Conservation (phyloP, 1,140 invertebrate genomes). For the Druon quercuslanigerum region DNA sequence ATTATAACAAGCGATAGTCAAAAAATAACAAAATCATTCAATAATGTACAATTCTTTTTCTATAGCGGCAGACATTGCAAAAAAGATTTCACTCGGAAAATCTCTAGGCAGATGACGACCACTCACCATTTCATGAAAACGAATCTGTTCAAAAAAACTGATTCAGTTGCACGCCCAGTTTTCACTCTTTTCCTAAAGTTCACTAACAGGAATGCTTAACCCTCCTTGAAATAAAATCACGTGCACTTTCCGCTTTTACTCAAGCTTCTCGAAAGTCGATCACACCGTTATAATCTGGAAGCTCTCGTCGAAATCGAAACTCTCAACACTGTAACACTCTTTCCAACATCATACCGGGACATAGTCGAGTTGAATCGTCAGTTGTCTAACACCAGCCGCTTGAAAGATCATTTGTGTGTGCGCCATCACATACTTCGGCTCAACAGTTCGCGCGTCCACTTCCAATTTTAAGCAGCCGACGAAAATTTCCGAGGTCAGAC, state of each 20-base stretch:
- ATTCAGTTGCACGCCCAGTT: too few relatives aligned
- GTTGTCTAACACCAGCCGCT: conserved; percentile 89
- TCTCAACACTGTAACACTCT: conserved; percentile 43
- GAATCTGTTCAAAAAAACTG: too few relatives aligned
- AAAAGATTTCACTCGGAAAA: too few relatives aligned
- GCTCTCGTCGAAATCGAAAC: conserved; percentile 52
- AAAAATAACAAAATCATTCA: too few relatives aligned
- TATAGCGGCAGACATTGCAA: too few relatives aligned
- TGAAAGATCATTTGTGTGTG: conserved; percentile 97
- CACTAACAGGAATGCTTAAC: background rate
- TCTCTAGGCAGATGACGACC: too few relatives aligned
- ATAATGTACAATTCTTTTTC: too few relatives aligned
- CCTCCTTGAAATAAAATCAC: background rate
- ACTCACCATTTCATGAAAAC: too few relatives aligned
- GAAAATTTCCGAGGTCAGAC: conserved; percentile 93
- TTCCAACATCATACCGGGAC: conserved; percentile 82
- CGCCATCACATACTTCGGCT: conserved; percentile 92
- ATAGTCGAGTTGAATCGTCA: conserved; percentile 95
- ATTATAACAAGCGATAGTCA: too few relatives aligned
- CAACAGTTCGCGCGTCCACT: conserved; percentile 88
- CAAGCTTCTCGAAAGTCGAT: background rate
- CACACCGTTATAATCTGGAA: conserved; percentile 44
- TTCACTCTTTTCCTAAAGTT: background rate
- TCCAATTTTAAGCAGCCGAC: conserved; percentile 95
- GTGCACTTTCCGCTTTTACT: background rate